Conservation (phyloP, 1,140 invertebrate species). For the Zaprionus davidi region DNA sequence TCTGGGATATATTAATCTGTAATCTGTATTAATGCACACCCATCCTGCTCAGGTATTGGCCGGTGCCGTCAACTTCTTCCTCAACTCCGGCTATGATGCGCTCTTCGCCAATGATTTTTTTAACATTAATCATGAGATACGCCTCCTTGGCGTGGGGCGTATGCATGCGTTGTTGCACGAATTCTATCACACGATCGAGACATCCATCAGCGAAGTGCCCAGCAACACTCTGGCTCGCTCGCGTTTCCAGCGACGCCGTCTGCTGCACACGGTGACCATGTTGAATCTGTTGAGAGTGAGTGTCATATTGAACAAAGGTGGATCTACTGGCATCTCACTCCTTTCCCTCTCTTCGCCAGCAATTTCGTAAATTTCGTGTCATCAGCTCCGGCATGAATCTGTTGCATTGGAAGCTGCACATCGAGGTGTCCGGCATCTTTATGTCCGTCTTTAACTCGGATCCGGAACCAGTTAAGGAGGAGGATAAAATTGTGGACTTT, state of each 20-base stretch:
- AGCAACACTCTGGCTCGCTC: too few species aligned
- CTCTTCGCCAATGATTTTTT: constrained; percentile 1
- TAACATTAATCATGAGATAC: not conserved
- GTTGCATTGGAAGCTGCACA: constrained; percentile 35
- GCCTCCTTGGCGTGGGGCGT: not conserved
- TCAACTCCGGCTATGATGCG: constrained; percentile 22
- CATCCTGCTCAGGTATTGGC: constrained; percentile 1
- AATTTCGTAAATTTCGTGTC: constrained; percentile 23
- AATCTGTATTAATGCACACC: not conserved
- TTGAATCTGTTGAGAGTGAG: constrained; percentile 39
- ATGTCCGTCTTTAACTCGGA: constrained; percentile 3
- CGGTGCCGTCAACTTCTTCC: not conserved
- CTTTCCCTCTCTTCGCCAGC: not conserved
- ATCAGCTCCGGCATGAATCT: not conserved
- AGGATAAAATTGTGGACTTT: constrained; percentile 19
- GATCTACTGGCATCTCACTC: not conserved
- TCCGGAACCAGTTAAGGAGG: not conserved
- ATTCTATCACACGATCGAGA: constrained; percentile 14
- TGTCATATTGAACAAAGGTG: not conserved
- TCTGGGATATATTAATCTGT: not conserved
- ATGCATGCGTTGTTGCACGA: constrained; percentile 23
- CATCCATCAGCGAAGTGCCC: too few species aligned
- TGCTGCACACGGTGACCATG: constrained; percentile 33
- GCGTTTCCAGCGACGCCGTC: constrained; percentile 9
- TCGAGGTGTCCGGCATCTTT: constrained; percentile 20